phyloP scores from a whole-genome alignment of 2,113 vertebrate species.

The Chamaetylas fuelleborni region DNA sequence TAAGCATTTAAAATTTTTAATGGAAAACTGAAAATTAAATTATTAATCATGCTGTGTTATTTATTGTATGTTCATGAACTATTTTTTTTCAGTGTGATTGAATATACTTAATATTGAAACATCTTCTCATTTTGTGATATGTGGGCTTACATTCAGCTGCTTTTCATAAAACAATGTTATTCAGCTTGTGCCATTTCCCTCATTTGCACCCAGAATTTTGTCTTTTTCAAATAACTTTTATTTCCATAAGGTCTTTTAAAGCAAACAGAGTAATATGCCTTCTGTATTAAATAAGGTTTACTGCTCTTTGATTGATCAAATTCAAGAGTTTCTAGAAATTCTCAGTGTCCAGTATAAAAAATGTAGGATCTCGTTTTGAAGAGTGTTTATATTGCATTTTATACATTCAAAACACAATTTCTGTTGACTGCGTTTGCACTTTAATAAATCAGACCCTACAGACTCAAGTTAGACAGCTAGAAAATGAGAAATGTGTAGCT shows the following conservation, averaged over 20 bases:
- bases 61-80: neutral
- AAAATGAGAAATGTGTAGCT: neutral
- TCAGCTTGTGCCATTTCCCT: neutral
- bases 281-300: neutral
- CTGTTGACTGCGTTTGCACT: neutral
- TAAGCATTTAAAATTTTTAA: neutral
- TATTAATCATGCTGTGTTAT: neutral
- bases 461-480: neutral
- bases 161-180: neutral
- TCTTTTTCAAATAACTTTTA: neutral
- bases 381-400: neutral
- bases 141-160: neutral
- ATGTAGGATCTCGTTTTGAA: neutral
- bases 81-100: neutral
- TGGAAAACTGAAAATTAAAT: neutral
- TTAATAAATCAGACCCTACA: constrained; percentile 1
- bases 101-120: neutral
- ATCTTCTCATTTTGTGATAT: neutral
- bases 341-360: neutral
- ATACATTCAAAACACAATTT: neutral
- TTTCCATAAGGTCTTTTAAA: neutral
- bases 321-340: neutral
- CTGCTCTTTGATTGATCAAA: neutral
- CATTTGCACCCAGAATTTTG: neutral
- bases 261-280: neutral